Conservation (phyloP, 2,888 invertebrate genomes). For the Branchipolynoe longqiensis region DNA sequence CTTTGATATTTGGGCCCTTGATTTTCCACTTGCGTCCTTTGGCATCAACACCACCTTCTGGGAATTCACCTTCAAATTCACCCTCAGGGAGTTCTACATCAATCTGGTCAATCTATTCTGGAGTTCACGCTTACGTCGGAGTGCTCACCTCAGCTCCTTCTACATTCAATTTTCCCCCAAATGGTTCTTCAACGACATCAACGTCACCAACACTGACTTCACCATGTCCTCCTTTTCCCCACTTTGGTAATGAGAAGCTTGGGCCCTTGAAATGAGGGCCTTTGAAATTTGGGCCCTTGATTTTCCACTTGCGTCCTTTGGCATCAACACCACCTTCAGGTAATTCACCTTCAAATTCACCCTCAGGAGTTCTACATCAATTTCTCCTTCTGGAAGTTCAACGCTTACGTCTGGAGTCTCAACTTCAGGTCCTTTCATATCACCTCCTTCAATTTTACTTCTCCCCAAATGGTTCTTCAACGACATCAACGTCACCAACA, state of each 20-base stretch:
- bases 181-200: slow-evolving; percentile 32
- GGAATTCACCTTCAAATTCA: slow-evolving; percentile 4
- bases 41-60: slow-evolving; percentile 20
- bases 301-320: slow-evolving; percentile 23
- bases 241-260: slow-evolving; percentile 38
- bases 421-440: slow-evolving; percentile 20
- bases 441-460: background rate
- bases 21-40: slow-evolving; percentile 11
- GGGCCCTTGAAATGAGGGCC: slow-evolving; percentile 20
- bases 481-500: slow-evolving; percentile 47
- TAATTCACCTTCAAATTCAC: background rate
- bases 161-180: background rate
- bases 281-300: slow-evolving; percentile 31
- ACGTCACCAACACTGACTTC: slow-evolving; percentile 53
- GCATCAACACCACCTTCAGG: background rate
- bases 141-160: background rate
- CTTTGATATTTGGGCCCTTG: background rate
- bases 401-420: slow-evolving; percentile 1
- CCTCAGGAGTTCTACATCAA: slow-evolving; percentile 24
- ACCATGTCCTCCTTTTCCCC: slow-evolving; percentile 17
- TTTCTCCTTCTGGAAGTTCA: slow-evolving; percentile 2
- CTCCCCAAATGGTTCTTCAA: slow-evolving; percentile 14
- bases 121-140: background rate
- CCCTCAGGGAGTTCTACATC: background rate
- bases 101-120: background rate